phyloP scores from a whole-genome alignment of 2,888 invertebrate genomes.

The Megastigmus dorsalis region DNA sequence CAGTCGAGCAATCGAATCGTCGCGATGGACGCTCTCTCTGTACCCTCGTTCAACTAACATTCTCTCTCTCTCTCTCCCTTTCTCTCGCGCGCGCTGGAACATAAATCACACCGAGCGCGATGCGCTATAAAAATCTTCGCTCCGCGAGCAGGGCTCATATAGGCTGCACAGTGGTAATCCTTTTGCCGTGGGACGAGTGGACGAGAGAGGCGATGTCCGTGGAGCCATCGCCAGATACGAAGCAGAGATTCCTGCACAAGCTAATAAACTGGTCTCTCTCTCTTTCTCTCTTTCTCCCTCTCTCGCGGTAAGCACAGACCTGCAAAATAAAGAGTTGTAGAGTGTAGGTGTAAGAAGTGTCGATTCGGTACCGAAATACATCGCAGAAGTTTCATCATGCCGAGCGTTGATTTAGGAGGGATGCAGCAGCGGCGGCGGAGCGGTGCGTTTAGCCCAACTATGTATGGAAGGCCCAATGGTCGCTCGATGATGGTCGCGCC shows the following conservation, averaged over 20 bases:
- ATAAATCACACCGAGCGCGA: conserved; percentile 25
- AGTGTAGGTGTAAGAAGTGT: too few relatives aligned
- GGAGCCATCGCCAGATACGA: too few relatives aligned
- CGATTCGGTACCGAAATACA: too few relatives aligned
- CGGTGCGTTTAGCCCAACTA: too few relatives aligned
- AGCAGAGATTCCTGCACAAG: too few relatives aligned
- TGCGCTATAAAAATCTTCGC: conserved; percentile 7
- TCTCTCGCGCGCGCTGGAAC: background rate
- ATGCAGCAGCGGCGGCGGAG: conserved; percentile 56
- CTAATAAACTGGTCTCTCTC: too few relatives aligned
- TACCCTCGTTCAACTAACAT: too few relatives aligned
- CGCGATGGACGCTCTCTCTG: background rate
- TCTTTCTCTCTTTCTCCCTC: too few relatives aligned
- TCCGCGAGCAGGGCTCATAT: background rate
- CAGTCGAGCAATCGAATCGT: background rate
- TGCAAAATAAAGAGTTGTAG: too few relatives aligned
- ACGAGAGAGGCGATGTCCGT: background rate
- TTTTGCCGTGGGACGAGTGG: background rate
- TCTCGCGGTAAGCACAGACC: too few relatives aligned
- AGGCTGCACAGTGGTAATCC: background rate
- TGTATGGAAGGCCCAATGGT: too few relatives aligned
- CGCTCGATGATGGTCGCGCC: too few relatives aligned
- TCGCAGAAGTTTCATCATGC: conserved; percentile 71
- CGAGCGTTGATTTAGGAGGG: conserved; percentile 71
- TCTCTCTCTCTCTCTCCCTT: background rate